Conservation (phyloP, 2,113 vertebrate genomes). For the Orthonyx spaldingii region DNA sequence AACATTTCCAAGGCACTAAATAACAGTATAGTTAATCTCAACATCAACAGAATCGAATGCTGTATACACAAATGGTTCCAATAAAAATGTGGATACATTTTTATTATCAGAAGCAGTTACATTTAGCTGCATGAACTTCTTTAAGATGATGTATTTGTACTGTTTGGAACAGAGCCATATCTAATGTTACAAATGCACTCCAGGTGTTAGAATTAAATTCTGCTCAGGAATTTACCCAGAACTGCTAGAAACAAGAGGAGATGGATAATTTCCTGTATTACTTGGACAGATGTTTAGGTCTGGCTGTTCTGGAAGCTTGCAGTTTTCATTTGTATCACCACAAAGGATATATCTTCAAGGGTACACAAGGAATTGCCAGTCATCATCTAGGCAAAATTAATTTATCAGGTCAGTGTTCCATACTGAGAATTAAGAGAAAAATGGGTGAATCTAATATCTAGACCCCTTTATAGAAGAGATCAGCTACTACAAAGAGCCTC, state of each 20-base stretch:
- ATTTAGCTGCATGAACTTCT: not conserved
- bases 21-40: constrained; percentile 6
- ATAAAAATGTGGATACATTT: not conserved
- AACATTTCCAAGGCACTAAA: constrained; percentile 16
- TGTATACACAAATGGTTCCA: constrained; percentile 3
- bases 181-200: constrained; percentile 25
- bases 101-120: constrained; percentile 2
- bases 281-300: constrained; percentile 7
- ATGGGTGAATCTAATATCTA: not conserved
- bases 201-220: constrained; percentile 23
- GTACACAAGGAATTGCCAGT: not conserved
- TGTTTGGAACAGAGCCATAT: not conserved
- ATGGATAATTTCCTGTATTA: constrained; percentile 20
- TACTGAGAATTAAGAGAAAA: not conserved
- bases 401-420: not conserved
- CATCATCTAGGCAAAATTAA: not conserved
- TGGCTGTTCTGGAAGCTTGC: not conserved
- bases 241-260: not conserved
- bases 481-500: not conserved
- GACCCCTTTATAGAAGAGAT: not conserved
- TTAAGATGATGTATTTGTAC: not conserved
- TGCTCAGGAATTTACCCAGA: not conserved
- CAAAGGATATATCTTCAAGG: not conserved
- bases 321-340: not conserved
- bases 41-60: not conserved